A percentile compares a stretch with the other conserved stretches of the same genome.
These are phyloP conservation scores for Notiomystis cincta DNA, from an alignment of 2,113 vertebrate species.

Conservation along the genomic window DNA sequence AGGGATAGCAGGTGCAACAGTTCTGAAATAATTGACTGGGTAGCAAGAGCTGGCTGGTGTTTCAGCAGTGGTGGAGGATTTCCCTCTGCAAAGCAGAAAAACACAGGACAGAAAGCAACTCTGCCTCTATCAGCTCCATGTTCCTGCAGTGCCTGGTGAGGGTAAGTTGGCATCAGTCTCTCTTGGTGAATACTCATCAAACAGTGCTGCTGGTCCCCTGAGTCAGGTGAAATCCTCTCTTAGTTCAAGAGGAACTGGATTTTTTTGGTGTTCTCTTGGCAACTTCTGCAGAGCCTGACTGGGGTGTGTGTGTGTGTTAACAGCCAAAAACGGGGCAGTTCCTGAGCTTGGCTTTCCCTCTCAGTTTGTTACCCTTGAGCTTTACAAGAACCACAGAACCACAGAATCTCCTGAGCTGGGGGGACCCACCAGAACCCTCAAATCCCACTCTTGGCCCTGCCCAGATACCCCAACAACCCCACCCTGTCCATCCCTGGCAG, in stretches of 20 bases:
- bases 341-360: not conserved
- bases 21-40: not conserved
- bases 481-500: not conserved
- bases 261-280: not conserved
- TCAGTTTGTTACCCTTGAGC: not conserved
- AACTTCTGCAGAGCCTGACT: not conserved
- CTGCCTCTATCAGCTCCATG: not conserved
- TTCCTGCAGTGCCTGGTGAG: not conserved
- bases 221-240: not conserved
- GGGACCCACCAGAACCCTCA: rapidly evolving
- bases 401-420: not conserved
- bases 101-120: not conserved
- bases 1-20: not conserved
- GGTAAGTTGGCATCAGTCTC: not conserved
- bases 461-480: not conserved
- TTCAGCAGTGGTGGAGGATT: not conserved
- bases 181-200: not conserved
- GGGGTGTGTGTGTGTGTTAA: too few species aligned
- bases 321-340: not conserved
- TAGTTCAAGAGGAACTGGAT: not conserved
- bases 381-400: not conserved
- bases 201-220: not conserved
- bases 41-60: not conserved
- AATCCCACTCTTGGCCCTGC: rapidly evolving
- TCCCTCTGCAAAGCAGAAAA: not conserved